phyloP scores from a whole-genome alignment of 64 coral and sea anemone species.

The Stylophora pistillata region DNA sequence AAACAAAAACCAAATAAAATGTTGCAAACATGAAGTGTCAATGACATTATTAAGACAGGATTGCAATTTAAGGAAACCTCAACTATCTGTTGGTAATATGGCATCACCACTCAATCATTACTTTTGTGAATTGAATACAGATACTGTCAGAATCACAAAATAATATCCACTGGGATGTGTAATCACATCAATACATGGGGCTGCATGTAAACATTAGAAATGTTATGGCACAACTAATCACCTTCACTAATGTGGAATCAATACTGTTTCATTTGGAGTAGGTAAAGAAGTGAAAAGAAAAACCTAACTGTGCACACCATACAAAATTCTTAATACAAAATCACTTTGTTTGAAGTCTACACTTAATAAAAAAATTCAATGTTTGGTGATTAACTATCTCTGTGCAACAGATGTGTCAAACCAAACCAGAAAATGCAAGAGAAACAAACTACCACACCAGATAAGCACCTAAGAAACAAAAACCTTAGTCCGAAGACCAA shows the following conservation, averaged over 20 bases:
- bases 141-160: background rate
- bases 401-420: background rate
- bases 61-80: too few species aligned
- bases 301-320: background rate
- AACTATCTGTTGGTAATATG: background rate
- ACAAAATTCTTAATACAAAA: background rate
- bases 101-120: background rate
- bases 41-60: too few species aligned
- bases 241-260: background rate
- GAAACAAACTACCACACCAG: background rate
- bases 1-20: background rate
- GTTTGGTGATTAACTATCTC: background rate
- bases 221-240: background rate
- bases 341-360: background rate
- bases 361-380: background rate
- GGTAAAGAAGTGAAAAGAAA: background rate
- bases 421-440: background rate
- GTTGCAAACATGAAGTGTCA: too few species aligned
- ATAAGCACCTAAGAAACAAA: background rate
- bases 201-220: background rate
- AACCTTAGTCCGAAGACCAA: background rate
- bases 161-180: background rate
- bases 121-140: background rate
- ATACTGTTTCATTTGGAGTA: background rate
- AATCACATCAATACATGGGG: background rate